Evolutionary conservation across 2,888 invertebrate species (phyloP), one percentile per base, ranked within the genome.

Genomic region (Aphidoletes aphidimyza): DNA sequence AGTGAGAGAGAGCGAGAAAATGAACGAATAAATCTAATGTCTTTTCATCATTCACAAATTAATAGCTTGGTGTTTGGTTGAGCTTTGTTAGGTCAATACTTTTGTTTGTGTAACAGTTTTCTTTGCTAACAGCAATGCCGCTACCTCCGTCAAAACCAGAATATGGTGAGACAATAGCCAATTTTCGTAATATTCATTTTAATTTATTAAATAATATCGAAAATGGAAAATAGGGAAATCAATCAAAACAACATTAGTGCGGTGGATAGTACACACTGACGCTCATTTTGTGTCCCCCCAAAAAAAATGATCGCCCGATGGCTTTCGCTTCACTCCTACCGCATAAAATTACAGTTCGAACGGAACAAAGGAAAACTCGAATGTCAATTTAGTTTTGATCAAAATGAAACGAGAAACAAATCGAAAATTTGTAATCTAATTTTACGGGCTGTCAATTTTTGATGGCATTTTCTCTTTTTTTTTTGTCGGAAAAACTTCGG

Each of bases 391-490:
- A 26, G n/a, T n/a, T 54, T 54, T 47, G 54, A 22, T 54, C 54
- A 54, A 54, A 54, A 54, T 54, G 26, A n/a, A 19, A 49, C n/a
- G 19, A 54, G 26, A 8, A 22, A 26, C 54, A 39, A 83, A 83
- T 83, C 83, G 83, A 83, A 83, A 83, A 36, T 5, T 83, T 83
- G 37, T 39, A 83, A 83, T 83, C 83, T 83, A 83, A 83, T 83
- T 83, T 83, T 83, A 83, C 83, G 83, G 39, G 83, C 83, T 42
- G 83, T 83, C 83, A 83, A 42, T 17, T 78, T 83, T 83, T n/a
- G 83, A 83, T 42, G 83, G 37, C n/a, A n/a, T n/a, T n/a, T n/a
- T n/a, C n/a, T n/a, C n/a, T n/a, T 83, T 42, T 81, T 69, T 78
- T 36, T 78, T 78, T 59, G 3, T 22, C n/a, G 36, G 36, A 19